Evolutionary conservation across 2,113 vertebrate genomes (phyloP), one percentile per base, ranked within the genome.

Genomic region (Eleginops maclovinus): DNA sequence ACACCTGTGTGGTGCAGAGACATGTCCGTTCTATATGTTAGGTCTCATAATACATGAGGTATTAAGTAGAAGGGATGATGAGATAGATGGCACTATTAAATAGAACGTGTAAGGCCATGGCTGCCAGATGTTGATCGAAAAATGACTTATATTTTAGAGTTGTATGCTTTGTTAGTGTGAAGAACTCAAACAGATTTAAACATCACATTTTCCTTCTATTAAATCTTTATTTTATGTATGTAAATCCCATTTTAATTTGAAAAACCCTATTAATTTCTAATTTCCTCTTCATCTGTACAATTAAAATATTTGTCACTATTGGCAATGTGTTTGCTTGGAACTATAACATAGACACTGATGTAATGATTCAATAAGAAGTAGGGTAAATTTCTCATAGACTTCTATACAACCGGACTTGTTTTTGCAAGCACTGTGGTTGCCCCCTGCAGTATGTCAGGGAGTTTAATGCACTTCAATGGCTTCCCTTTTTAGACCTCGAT

Each of bases 11-110:
- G 56, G 19, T 14, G 44, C 26, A 28, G 16, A 61, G 49, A 58
- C 56, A 43, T 63, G 36, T 68, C 31, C 47, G 1, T 22, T 51
- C 24, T 72, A 47, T 80, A 41, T 50, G 41, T 66, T 51, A 9
- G 47, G 46, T 65, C 68, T 77, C 72, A 63, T 64, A 49, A 51
- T 44, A 28, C 73, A 44, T 75, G 64, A 64, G 62, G 28, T 50
- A 36, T 59, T 28, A 46, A 56, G 46, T 46, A 64, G 49, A 31
- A 50, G 67, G 41, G 63, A 68, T 67, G 49, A 81, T 68, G 28
- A 66, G 41, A 49, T 64, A 50, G 31, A 44, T 51, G 54, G 12
- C 15, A 13, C 26, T 40, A 55, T 61, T 53, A 21, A 46, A 50
- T 24, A 41, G 53, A 12, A 10, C 44, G 24, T 40, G 43, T 21